Conservation (phyloP, 2,888 invertebrate genomes). For the Pterostichus madidus region DNA sequence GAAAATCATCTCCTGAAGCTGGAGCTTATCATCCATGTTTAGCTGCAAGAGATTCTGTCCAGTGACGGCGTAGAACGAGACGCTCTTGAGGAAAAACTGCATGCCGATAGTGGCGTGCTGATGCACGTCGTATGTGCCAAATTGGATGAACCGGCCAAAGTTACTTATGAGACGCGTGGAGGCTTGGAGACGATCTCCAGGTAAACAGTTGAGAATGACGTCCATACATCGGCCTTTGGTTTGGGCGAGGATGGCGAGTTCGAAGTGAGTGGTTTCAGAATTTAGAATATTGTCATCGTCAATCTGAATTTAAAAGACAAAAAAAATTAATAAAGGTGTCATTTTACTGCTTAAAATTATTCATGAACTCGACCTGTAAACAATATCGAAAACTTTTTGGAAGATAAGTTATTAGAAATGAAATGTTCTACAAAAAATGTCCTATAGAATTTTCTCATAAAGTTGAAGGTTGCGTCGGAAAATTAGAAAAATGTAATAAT, state of each 20-base stretch:
- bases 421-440: too few species aligned
- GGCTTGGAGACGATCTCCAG: conserved; percentile 92
- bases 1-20: conserved; percentile 80
- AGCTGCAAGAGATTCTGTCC: conserved; percentile 84
- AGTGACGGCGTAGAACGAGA: conserved; percentile 88
- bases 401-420: too few species aligned
- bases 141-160: conserved; percentile 88
- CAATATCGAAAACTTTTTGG: too few species aligned
- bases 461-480: too few species aligned
- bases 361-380: too few species aligned
- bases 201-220: conserved; percentile 92
- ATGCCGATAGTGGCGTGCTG: conserved; percentile 85
- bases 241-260: conserved; percentile 74
- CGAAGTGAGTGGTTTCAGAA: conserved; percentile 85
- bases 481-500: too few species aligned
- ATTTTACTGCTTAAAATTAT: too few species aligned
- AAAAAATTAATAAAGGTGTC: too few species aligned
- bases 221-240: conserved; percentile 90
- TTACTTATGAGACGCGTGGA: conserved; percentile 77
- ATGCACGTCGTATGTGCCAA: conserved; percentile 90
- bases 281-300: conserved; percentile 73
- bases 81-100: conserved; percentile 86
- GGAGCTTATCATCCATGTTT: conserved; percentile 78
- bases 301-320: conserved; percentile 70
- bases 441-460: too few species aligned